Base-by-base conservation (phyloP, 2,888 invertebrate genomes). In the Corbicula japonica region DNA sequence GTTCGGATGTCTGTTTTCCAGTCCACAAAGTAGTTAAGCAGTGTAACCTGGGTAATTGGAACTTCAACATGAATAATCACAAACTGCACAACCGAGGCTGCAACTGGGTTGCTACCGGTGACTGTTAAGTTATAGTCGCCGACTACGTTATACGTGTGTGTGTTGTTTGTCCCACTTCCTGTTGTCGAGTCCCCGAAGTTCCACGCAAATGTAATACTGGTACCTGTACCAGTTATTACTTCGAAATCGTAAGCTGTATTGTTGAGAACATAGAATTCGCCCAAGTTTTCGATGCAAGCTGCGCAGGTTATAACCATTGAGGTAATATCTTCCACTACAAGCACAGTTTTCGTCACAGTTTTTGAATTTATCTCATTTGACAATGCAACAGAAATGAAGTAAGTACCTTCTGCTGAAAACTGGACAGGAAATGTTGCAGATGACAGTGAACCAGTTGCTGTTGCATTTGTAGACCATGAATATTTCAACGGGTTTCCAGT, bases 311-410 rank as follows among this genome's bases (percentile, higher is more conserved):
- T 75, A 12, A 26, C 62, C 2, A 89, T 63, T 6, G 72, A 78
- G 35, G 78, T 73, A 6, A 89, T 76, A n/a, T 71, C 66, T 32
- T 84, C 74, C 30, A 86, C 77, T 15, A 87, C 83, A 18, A 74
- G 56, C 32, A 88, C 79, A 0, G 48, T 28, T n/a, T 78, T 62
- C 8, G 73, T 69, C 0, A 61, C 75, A 21, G 56, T 69, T 8
- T 41, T 44, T 6, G 62, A 56, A 38, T 85, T 88, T 32, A 87
- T 76, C 12, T 66, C 72, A 75, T 89, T 89, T 23, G 76, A 70
- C 0, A 87, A 85, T 12, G 56, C 80, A 0, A 88, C 80, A 38
- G 58, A 32, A 1, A 89, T 54, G 8, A 28, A 65, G 69, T 79
- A 86, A 38, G 50, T 72, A 26, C 86, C 86, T 35, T 54, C 66